phyloP scores from a whole-genome alignment of 2,888 invertebrate species.

The Lamellibrachia columna region DNA sequence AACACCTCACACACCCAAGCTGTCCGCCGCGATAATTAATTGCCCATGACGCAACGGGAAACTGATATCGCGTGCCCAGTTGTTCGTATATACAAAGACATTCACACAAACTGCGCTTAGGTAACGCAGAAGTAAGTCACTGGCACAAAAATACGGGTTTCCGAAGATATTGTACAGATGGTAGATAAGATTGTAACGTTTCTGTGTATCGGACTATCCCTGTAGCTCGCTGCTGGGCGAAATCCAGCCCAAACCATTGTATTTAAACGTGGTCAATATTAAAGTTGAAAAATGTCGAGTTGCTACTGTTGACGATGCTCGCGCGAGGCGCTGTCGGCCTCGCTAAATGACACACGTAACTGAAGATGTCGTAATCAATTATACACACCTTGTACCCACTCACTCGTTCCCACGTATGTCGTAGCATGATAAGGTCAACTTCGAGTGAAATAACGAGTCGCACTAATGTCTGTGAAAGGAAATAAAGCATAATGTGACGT shows the following conservation, averaged over 20 bases:
- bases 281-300: not conserved
- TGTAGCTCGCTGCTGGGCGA: not conserved
- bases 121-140: not conserved
- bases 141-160: constrained; percentile 1
- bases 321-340: not conserved
- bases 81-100: not conserved
- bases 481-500: not conserved
- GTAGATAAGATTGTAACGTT: not conserved
- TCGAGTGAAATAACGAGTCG: not conserved
- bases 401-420: not conserved
- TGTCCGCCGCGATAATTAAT: not conserved
- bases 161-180: constrained; percentile 16
- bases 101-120: not conserved
- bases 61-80: not conserved
- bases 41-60: not conserved
- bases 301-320: not conserved
- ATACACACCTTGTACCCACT: not conserved
- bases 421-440: not conserved
- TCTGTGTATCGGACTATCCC: not conserved
- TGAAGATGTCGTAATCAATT: not conserved
- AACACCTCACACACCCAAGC: not conserved
- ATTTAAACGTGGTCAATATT: not conserved
- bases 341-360: not conserved
- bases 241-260: not conserved
- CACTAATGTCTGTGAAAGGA: not conserved